Conservation (phyloP, 2,113 vertebrate genomes). For the Artemisiospiza belli region DNA sequence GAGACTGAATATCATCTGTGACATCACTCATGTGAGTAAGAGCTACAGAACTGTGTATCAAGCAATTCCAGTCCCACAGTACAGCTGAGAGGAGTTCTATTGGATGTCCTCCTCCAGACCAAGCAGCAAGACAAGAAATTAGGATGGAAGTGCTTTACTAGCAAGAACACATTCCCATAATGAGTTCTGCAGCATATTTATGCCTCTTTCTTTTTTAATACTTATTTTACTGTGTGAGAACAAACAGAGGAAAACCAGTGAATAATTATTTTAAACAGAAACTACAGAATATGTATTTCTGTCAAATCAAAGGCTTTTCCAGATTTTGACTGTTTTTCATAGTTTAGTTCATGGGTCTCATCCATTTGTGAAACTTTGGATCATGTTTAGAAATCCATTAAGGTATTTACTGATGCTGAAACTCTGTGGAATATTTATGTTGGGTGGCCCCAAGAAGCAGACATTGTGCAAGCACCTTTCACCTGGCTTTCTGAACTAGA, state of each 20-base stretch:
- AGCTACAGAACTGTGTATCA: background rate
- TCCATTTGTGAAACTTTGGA: background rate
- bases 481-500: background rate
- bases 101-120: background rate
- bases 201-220: background rate
- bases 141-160: background rate
- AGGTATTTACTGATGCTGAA: background rate
- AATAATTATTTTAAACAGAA: background rate
- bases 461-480: background rate
- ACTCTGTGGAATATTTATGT: background rate
- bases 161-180: background rate
- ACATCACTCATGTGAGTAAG: background rate
- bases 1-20: background rate
- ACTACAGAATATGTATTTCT: background rate
- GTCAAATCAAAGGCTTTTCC: background rate
- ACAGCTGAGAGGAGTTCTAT: background rate
- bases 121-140: background rate
- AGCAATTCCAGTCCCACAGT: background rate
- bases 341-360: background rate
- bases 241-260: background rate
- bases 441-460: background rate
- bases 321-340: background rate
- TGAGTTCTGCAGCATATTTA: background rate
- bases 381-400: background rate
- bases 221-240: background rate